Base-by-base conservation (phyloP, 2,888 invertebrate species). In the Tenthredo scrophulariae region DNA sequence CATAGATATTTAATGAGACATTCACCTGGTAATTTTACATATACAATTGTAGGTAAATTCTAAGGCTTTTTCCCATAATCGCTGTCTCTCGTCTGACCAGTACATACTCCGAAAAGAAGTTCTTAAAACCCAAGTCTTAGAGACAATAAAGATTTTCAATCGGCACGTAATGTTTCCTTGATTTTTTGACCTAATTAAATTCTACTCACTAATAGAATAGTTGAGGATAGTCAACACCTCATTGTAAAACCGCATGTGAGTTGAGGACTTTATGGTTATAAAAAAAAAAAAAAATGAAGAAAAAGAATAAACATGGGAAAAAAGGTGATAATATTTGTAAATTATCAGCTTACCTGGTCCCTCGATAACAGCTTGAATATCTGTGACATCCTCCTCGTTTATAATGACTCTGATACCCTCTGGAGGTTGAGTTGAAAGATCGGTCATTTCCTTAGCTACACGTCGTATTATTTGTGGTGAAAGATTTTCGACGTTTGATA, bases 401-500 rank as follows among this genome's bases (percentile, higher is more conserved):
- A 98, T 95, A 93, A 96, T 95, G 89, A 98, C 96, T 94, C 97
- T 97, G 88, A 99, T 97, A 88, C 98, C 99, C 94, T 99, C 98
- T 84, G 98, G 97, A 88, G 98, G 97, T 90, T 96, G 95, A 88
- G 96, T 95, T 86, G 96, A 96, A 91, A 99, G 94, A 89, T 97
- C 97, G 90, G 97, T 97, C 95, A 99, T 95, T 94, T 99, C 98
- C 92, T 97, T 97, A 88, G 97, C 96, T 88, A 99, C 97, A 91
- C 97, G 96, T 87, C 98, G 95, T 86, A 98, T 97, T 87, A 97
- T 97, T 95, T 98, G 98, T 87, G 99, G 98, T 87, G 98, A 98
- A 90, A 98, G 95, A 94, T 99, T 99, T 95, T 99, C 99, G 89
- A 98, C 97, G 94, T 98, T 98, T 89, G 97, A 97, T 95, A 97